Evolutionary conservation across 2,797 vertebrate genomes (phyloP).

Genomic region (Acomys russatus): DNA sequence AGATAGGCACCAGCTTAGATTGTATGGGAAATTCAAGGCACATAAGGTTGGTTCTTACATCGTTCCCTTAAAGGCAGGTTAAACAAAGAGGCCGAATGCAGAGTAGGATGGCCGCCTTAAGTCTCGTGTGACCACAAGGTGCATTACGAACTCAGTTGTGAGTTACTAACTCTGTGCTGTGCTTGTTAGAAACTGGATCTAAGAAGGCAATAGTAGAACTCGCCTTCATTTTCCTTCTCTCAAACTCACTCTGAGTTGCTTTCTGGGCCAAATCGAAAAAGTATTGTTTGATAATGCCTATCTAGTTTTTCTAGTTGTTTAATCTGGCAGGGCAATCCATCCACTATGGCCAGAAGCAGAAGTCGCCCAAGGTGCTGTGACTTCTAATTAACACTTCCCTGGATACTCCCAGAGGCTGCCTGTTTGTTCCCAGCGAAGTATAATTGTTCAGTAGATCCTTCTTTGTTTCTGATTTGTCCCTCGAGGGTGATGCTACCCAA

Average conservation of each 20-base stretch:
- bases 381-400: neutral
- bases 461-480: conserved; percentile 13
- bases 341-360: neutral
- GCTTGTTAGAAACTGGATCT: neutral
- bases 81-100: neutral
- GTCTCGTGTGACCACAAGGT: neutral
- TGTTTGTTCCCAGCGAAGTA: neutral
- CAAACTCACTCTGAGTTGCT: neutral
- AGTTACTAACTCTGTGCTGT: neutral
- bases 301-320: neutral
- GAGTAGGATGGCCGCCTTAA: neutral
- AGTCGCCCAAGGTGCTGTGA: neutral
- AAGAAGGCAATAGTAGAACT: neutral
- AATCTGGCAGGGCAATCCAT: neutral
- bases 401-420: neutral
- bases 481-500: neutral
- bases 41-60: neutral
- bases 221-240: neutral
- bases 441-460: neutral
- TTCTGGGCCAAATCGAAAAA: neutral
- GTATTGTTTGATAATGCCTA: neutral
- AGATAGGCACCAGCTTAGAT: neutral
- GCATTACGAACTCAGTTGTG: neutral
- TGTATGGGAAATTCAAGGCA: neutral
- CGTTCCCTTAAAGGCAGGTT: neutral